Evolutionary conservation across 2,888 invertebrate species (phyloP).

Genomic region (Malacosoma neustria): DNA sequence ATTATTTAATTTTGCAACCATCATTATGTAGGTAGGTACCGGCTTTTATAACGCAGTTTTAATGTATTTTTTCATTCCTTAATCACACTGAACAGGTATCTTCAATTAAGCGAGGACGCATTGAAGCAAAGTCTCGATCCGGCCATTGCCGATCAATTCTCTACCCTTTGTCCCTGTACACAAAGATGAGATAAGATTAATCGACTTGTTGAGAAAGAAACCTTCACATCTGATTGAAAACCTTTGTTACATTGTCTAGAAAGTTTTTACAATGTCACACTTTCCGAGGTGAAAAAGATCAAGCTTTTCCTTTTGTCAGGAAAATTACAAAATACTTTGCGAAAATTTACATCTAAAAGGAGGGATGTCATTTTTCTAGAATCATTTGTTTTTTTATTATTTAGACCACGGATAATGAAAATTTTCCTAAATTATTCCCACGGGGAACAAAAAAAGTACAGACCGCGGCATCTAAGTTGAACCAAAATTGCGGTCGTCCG

Average conservation of each 20-base stretch:
- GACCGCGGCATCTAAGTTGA: too few species aligned
- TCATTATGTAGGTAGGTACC: too few species aligned
- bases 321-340: too few species aligned
- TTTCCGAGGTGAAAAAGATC: not conserved
- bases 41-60: too few species aligned
- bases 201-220: not conserved
- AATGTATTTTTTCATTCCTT: not conserved
- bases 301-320: not conserved
- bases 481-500: too few species aligned
- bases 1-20: too few species aligned
- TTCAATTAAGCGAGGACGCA: not conserved
- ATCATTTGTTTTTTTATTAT: too few species aligned
- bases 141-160: not conserved
- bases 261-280: not conserved
- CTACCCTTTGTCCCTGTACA: not conserved
- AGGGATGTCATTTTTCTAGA: too few species aligned
- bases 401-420: too few species aligned
- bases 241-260: not conserved
- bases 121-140: not conserved
- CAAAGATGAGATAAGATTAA: not conserved
- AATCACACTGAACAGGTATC: not conserved
- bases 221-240: not conserved
- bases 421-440: too few species aligned
- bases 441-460: too few species aligned
- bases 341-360: too few species aligned